Evolutionary conservation across 2,888 invertebrate genomes (phyloP), one percentile per base, ranked within the genome.

Genomic region (Agrypnus murinus): DNA sequence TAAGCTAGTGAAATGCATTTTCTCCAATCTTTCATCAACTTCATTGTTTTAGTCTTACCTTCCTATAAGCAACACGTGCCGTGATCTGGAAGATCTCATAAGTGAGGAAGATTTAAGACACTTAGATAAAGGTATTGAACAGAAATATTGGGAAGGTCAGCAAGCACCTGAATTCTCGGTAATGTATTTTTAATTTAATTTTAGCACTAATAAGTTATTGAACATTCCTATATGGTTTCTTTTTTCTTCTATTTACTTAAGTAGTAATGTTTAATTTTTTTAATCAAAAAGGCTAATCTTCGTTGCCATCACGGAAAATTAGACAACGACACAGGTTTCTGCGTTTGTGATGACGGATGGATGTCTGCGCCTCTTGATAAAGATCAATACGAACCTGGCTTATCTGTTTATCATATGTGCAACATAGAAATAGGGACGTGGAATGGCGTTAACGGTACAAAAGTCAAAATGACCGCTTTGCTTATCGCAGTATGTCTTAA

Each of bases 401-500:
- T 85, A 31, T 81, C 82, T 17, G 77, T 81, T 2, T 85, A 84
- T 57, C 86, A 87, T 75, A 85, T 87, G 83, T 87, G 87, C 73
- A 86, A 86, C 71, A 82, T 86, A 12, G 81, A 84, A 76, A 73
- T 81, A 2, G 80, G 79, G 6, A 80, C 81, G 25, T 85, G 85
- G 85, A 81, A 81, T 48, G 78, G 78, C 10, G 78, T 81, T 1
- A 83, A 83, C 73, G 77, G 78, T 32, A 76, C 75, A 12, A 81
- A 79, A 75, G 77, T 85, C 40, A 79, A 80, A 75, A 78, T 82
- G 19, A 82, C 84, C 12, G 77, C 80, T 17, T 74, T 85, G 31
- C 73, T 82, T 15, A 80, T 85, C 65, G 78, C 80, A 7, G 81
- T 84, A 78, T 78, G 77, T 71, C 7, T 5, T 55, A 1, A 6